phyloP scores from a whole-genome alignment of 2,888 invertebrate species.

The Leuctra nigra region DNA sequence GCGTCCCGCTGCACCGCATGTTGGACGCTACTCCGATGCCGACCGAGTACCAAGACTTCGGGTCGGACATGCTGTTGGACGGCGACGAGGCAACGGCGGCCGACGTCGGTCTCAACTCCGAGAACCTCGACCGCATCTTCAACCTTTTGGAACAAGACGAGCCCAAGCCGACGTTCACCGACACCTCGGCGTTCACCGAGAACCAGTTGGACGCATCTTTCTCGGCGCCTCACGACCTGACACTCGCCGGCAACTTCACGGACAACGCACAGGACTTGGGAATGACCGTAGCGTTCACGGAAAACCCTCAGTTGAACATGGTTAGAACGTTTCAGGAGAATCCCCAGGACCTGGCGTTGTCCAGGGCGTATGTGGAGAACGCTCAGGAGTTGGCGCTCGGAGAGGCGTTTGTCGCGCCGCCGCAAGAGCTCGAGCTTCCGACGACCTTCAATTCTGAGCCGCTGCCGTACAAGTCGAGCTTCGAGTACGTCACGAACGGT shows the following conservation, averaged over 20 bases:
- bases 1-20: slow-evolving; percentile 65
- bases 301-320: too few relatives aligned
- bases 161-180: too few relatives aligned
- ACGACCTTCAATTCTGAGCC: background rate
- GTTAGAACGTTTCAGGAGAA: background rate
- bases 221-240: too few relatives aligned
- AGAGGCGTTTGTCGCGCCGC: background rate
- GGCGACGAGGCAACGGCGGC: background rate
- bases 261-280: too few relatives aligned
- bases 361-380: background rate
- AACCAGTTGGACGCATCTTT: too few relatives aligned
- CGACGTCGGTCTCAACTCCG: background rate
- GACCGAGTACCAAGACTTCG: slow-evolving; percentile 65
- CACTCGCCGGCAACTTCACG: too few relatives aligned
- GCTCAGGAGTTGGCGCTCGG: background rate
- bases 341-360: background rate
- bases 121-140: background rate
- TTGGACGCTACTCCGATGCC: slow-evolving; percentile 63
- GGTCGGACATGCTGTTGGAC: background rate
- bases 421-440: background rate
- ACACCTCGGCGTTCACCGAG: too few relatives aligned
- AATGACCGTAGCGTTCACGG: too few relatives aligned
- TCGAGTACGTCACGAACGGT: background rate
- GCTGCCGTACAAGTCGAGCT: background rate
- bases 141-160: background rate